Evolutionary conservation across 2,888 invertebrate species (phyloP), one percentile per base, ranked within the genome.

Genomic region (Maniola hyperantus): DNA sequence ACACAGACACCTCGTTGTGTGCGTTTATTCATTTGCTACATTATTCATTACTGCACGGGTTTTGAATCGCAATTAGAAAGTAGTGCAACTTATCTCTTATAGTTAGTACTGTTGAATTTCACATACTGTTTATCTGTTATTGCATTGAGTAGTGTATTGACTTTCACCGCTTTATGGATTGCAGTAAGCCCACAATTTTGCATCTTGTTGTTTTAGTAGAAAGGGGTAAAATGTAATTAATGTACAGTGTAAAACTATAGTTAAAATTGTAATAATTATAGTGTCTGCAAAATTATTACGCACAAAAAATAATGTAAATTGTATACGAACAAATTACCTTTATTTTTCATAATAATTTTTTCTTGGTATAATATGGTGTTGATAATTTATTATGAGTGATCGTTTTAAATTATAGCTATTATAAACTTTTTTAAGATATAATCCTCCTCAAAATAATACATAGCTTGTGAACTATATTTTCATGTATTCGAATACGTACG

Each of bases 1-100:
- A 83, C 80, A 79, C 74, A 77, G 81, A 60, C 60, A 63, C 66
- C 58, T 66, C 66, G 54, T 60, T 62, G 69, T 73, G 73, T 74
- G 73, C 71, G 65, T 72, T 73, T 72, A 70, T 66, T 70, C 67
- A 70, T 71, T 61, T 42, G 62, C 39, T 63, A 63, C 53, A 44
- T 62, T 63, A 44, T 63, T 66, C 64, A 72, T 72, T 70, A 65
- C 72, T 70, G 75, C 74, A 72, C 74, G 75, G 68, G 54, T 64
- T 65, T 61, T 48, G 54, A 39, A 46, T 53, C 42, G 54, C 46
- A 63, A 46, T 63, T 63, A 63, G 54, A 58, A 51, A 42, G 57
- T 55, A 58, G 44, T 65, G 54, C 39, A 36, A 53, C 5, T 36
- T 20, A 20, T 53, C 18, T 58, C 26, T 18, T 15, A n/a, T 61